Conservation (phyloP, 1,140 invertebrate species). For the Drosophila mauritiana region DNA sequence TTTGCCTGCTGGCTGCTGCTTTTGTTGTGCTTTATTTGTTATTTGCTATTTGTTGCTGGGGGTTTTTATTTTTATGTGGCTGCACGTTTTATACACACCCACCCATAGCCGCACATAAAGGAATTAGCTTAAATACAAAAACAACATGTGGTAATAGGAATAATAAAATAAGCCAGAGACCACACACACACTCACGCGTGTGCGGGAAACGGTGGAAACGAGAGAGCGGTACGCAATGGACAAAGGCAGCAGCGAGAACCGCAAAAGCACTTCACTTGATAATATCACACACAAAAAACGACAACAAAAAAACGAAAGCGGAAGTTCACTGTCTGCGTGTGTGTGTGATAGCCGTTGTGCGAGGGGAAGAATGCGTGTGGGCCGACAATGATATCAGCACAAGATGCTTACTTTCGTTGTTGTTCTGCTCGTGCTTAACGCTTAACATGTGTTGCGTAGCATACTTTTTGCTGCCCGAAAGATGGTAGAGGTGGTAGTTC, state of each 20-base stretch:
- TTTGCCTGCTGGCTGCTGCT: conserved; percentile 50
- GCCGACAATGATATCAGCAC: conserved; percentile 78
- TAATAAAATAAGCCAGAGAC: conserved; percentile 78
- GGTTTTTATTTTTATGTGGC: conserved; percentile 77
- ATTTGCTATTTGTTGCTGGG: conserved; percentile 65
- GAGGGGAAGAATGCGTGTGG: conserved; percentile 3
- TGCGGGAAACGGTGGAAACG: neutral
- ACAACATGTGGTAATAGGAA: conserved; percentile 80
- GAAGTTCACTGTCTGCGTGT: conserved; percentile 14
- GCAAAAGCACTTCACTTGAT: conserved; percentile 81
- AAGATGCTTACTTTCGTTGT: conserved; percentile 50
- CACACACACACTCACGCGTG: conserved; percentile 34
- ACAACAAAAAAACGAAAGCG: conserved; percentile 20
- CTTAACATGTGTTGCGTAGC: conserved; percentile 72
- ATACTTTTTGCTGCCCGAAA: conserved; percentile 19
- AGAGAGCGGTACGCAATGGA: neutral
- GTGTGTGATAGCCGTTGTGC: neutral
- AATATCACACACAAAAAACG: conserved; percentile 60
- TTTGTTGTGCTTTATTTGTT: conserved; percentile 56
- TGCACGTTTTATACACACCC: conserved; percentile 72
- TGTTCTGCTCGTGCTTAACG: conserved; percentile 54
- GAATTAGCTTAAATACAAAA: conserved; percentile 83
- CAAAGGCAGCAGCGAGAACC: conserved; percentile 38
- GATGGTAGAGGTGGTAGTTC: conserved; percentile 23
- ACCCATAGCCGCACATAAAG: conserved; percentile 58